Evolutionary conservation across 92 coral and sea anemone species (phyloP), one percentile per base, ranked within the genome.

Genomic region (Anthopleura xanthogrammica): DNA sequence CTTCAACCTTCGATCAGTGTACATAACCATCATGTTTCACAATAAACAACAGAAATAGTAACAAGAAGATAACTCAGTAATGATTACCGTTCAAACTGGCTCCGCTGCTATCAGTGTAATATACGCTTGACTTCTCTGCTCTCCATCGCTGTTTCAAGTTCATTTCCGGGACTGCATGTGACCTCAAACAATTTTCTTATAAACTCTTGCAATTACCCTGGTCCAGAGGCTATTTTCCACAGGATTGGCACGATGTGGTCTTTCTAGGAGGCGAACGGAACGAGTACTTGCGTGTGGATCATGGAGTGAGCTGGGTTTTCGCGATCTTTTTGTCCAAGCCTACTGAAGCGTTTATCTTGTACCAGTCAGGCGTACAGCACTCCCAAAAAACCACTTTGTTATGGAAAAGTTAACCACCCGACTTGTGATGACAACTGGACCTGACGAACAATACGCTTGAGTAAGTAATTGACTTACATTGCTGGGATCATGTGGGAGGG

Each of bases 281-380:
- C 16, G 19, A 68, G 74, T 22, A 23, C 14, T 68, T 68, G 74
- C 19, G 40, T 36, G 74, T 36, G 43, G 42, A 68, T 36, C 5
- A 23, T 23, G 16, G 36, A 68, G 43, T 11, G 19, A 68, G 16
- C 74, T 29, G 42, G 74, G 17, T 68, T 36, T 11, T 68, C 41
- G 5, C 41, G 41, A 10, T 68, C 74, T 68, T 65, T 80, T 81
- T 81, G 84, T 81, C 84, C 84, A 54, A 68, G 77, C 42, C 46
- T 75, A 81, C 74, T 52, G 84, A 81, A 68, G 84, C 84, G 84
- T 68, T 12, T 7, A 14, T 41, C 77, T 81, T 19, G 77, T 81
- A 81, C 84, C 84, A 52, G 77, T 70, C 22, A 60, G 54, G 66
- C 77, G 57, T 80, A 52, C 65, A 54, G 8, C 20, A 48, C 56